Percentiles rank a stretch among this genome's conserved stretches.
These are phyloP conservation scores for Drosophila kepulauana DNA, from an alignment of 1,140 invertebrate genomes.

Conservation along the genomic window DNA sequence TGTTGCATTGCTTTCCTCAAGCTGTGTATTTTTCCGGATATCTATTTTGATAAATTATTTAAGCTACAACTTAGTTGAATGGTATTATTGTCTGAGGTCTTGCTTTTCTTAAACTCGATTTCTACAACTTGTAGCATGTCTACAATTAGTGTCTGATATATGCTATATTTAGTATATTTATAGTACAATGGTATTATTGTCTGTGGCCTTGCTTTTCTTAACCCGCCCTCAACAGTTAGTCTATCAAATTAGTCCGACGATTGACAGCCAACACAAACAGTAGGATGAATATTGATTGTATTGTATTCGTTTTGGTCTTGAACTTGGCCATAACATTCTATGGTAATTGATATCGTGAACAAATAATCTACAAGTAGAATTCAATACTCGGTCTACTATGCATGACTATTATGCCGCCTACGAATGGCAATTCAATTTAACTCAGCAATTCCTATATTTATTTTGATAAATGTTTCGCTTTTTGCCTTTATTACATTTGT, in stretches of 20 bases:
- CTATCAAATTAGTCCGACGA: constrained; percentile 65
- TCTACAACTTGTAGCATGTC: constrained; percentile 65
- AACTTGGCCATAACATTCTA: not conserved
- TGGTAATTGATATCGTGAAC: constrained; percentile 6
- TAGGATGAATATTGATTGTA: constrained; percentile 61
- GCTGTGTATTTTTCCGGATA: constrained; percentile 57
- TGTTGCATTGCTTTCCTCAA: no score
- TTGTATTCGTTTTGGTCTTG: constrained; percentile 7
- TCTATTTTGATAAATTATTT: constrained; percentile 79
- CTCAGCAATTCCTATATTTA: not conserved
- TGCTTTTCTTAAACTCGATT: constrained; percentile 40
- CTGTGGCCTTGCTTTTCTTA: constrained; percentile 5
- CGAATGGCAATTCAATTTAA: not conserved
- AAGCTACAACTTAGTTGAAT: constrained; percentile 58
- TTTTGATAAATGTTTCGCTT: constrained; percentile 16
- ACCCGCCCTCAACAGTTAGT: constrained; percentile 18
- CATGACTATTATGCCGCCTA: no score
- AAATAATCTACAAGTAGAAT: not conserved
- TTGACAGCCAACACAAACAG: constrained; percentile 68
- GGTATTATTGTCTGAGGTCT: no score
- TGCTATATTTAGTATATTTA: no score
- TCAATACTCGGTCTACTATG: not conserved
- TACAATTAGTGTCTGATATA: not conserved
- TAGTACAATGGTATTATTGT: no score
- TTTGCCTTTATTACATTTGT: constrained; percentile 51